Conservation (phyloP, 2,888 invertebrate genomes). For the Penaeus monodon region DNA sequence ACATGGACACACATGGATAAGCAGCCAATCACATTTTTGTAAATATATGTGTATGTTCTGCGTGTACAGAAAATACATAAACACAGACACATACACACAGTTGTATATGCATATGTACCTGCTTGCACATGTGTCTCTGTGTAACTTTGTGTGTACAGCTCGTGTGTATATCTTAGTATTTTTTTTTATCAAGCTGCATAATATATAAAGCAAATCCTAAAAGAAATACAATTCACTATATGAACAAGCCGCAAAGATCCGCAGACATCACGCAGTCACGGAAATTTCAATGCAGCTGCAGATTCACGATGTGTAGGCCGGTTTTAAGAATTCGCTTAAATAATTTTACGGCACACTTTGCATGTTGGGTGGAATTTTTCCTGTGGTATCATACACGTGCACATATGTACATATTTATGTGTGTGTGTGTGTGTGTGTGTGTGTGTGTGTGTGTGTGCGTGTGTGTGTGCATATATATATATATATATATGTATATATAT, state of each 20-base stretch:
- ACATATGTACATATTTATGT: neutral
- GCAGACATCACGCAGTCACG: neutral
- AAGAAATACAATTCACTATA: neutral
- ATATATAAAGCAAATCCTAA: neutral
- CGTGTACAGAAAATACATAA: no score
- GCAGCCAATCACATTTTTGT: no score
- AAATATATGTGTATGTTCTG: no score
- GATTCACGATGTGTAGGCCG: neutral
- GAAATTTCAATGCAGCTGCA: neutral
- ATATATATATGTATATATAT: conserved; percentile 13
- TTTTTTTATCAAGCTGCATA: neutral
- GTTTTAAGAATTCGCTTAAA: no score
- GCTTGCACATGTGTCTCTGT: neutral
- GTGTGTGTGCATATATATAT: neutral
- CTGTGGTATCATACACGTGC: neutral
- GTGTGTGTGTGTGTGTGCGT: neutral
- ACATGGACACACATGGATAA: no score
- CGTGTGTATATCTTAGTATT: neutral
- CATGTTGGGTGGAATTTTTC: no score
- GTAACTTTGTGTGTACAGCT: neutral
- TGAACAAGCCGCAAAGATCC: neutral
- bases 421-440: no score
- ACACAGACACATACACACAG: no score
- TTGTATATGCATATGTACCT: neutral
- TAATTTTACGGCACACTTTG: neutral